Base-by-base conservation (phyloP, 2,888 invertebrate species). In the Drosophila hamatofila region DNA sequence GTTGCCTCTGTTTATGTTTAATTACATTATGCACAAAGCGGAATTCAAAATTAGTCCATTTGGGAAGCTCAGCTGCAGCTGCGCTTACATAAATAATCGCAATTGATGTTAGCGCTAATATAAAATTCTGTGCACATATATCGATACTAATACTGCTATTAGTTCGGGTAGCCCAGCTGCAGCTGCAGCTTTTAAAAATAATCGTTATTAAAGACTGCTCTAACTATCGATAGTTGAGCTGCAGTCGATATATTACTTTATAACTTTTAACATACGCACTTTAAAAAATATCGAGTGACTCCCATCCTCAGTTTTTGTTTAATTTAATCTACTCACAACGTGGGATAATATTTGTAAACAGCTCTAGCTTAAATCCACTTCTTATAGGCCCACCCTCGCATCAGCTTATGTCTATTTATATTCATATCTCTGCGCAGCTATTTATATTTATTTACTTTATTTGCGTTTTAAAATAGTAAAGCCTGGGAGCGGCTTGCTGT, bases 391-490 rank as follows among this genome's bases (percentile, higher is more conserved):
- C 14, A 44, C 25, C 25, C 18, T 37, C 33, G 42, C 37, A 5
- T 9, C 2, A 23, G 25, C 46, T 16, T 4, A n/a, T 5, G 18
- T n/a, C 14, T 25, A 27, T 30, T 62, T 44, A 52, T 62, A 42
- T 44, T 57, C 16, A 42, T 35, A 18, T 27, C n/a, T 35, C 27
- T 30, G 39, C 18, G 1, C 6, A 30, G 21, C 27, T 51, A 16
- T 65, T 54, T 23, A 27, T 39, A 39, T 37, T 33, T n/a, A 60
- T 39, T 54, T 65, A 27, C 57, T 18, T 51, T 56, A 51, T 64
- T 54, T 75, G 21, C 23, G 37, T 42, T 58, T 39, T 44, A 37
- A 41, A 61, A 9, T 41, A 46, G 16, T 46, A 35, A 7, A 48
- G 30, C 30, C 46, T 46, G 33, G 9, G 1, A 18, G 42, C 49